Evolutionary conservation across 2,888 invertebrate species (phyloP).

Genomic region (Crepidodera aurea): DNA sequence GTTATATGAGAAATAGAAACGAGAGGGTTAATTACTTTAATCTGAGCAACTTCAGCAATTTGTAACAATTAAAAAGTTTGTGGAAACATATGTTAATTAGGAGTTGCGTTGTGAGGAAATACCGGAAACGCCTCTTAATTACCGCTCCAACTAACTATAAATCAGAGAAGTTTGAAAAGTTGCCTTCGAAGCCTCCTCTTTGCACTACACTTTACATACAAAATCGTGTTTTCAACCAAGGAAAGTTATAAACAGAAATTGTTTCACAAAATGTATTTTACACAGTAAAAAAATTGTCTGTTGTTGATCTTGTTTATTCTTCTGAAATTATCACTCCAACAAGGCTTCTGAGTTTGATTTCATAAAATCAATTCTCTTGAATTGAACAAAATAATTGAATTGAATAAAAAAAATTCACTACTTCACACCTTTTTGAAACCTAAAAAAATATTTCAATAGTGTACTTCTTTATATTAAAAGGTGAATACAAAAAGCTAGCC

Average conservation of each 20-base stretch:
- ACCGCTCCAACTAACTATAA: slow-evolving; percentile 56
- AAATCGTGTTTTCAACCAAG: slow-evolving; percentile 24
- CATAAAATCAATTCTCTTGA: too few relatives aligned
- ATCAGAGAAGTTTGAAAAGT: slow-evolving; percentile 52
- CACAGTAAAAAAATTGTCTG: slow-evolving; percentile 9
- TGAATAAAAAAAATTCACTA: too few relatives aligned
- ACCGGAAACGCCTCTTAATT: slow-evolving; percentile 59
- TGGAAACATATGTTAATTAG: slow-evolving; percentile 61
- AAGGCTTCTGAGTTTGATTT: too few relatives aligned
- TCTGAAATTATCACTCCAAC: too few relatives aligned
- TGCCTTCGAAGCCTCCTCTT: slow-evolving; percentile 41
- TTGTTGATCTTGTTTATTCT: too few relatives aligned
- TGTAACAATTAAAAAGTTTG: slow-evolving; percentile 59
- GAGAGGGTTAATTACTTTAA: slow-evolving; percentile 50
- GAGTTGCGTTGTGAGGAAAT: slow-evolving; percentile 60
- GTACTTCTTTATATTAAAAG: too few relatives aligned
- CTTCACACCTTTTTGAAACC: too few relatives aligned
- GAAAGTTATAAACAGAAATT: slow-evolving; percentile 16
- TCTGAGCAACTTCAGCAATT: slow-evolving; percentile 56
- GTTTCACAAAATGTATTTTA: background rate
- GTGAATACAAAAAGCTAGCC: too few relatives aligned
- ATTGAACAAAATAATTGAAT: too few relatives aligned
- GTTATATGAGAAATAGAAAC: slow-evolving; percentile 36
- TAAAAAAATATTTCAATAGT: too few relatives aligned
- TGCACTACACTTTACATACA: slow-evolving; percentile 37